Conservation (phyloP, 2,797 vertebrate genomes). For the Ibycter americanus region DNA sequence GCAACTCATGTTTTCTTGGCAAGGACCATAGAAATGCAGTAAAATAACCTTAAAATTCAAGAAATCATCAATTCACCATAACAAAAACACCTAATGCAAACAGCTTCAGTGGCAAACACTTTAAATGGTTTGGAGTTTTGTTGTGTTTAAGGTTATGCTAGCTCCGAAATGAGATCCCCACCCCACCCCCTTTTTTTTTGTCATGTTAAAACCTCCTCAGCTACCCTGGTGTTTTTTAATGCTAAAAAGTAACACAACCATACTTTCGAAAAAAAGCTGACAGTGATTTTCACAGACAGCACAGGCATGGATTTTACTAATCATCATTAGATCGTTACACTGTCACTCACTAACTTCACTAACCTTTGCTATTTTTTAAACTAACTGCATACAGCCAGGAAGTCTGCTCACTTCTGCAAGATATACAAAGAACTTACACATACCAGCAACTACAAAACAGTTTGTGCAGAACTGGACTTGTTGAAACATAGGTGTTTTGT, state of each 20-base stretch:
- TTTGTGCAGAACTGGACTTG: background rate
- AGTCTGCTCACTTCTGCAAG: background rate
- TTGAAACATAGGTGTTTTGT: background rate
- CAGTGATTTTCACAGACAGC: background rate
- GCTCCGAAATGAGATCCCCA: background rate
- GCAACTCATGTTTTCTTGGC: background rate
- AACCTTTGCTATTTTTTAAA: background rate
- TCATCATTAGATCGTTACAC: background rate
- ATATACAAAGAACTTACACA: background rate
- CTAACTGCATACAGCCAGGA: background rate
- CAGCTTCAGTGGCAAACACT: background rate
- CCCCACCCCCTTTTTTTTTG: background rate
- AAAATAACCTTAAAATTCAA: background rate
- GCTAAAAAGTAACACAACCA: background rate
- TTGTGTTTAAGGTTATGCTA: background rate
- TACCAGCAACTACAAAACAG: background rate
- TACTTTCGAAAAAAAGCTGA: background rate
- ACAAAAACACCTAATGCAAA: background rate
- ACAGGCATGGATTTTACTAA: background rate
- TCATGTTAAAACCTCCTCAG: background rate
- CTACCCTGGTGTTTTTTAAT: background rate
- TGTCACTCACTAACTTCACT: background rate
- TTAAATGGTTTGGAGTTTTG: background rate
- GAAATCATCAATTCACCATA: background rate
- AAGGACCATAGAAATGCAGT: background rate